Evolutionary conservation across 2,113 vertebrate genomes (phyloP), one percentile per base, ranked within the genome.

Genomic region (Acrocephalus kingi): DNA sequence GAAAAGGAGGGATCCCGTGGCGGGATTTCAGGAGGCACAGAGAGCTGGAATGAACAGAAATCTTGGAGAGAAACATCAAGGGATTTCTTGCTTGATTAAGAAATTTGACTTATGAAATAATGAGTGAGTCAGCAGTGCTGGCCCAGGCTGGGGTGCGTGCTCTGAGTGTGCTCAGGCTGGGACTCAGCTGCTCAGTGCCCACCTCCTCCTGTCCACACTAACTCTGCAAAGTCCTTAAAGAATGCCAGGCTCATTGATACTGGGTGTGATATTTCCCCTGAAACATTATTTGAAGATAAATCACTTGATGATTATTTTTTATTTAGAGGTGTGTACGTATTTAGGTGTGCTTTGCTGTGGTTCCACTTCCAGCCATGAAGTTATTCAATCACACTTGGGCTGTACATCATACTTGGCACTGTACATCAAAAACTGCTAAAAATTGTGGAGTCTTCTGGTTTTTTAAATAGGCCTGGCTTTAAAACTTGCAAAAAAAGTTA

Each of bases 321-420:
- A 27, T 55, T 48, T 51, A 43, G n/a, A n/a, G 33, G 20, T 6
- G 1, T 15, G 10, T 37, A 6, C 1, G 1, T n/a, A 5, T 82
- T 71, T 58, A 59, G 5, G 7, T 43, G 28, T 33, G 15, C 22
- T 68, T 61, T 80, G n/a, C 67, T 59, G 8, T 2, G 6, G 11
- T 30, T 72, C 9, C 13, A 9, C 8, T 68, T 12, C 16, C 5
- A 68, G 35, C 48, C 64, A 6, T 22, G n/a, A 39, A 77, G 24
- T 14, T 43, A 11, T 3, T 73, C 30, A 43, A 2, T 8, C 31
- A n/a, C 11, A 7, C 2, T 0, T 3, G 4, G 23, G 28, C 35
- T 35, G 35, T 35, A 35, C 35, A 35, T 35, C 35, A 35, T 35
- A 20, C 56, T 27, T 46, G 58, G n/a, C 30, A 23, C n/a, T 48